Conservation (phyloP, 2,888 invertebrate species). For the Heliconius erato region DNA sequence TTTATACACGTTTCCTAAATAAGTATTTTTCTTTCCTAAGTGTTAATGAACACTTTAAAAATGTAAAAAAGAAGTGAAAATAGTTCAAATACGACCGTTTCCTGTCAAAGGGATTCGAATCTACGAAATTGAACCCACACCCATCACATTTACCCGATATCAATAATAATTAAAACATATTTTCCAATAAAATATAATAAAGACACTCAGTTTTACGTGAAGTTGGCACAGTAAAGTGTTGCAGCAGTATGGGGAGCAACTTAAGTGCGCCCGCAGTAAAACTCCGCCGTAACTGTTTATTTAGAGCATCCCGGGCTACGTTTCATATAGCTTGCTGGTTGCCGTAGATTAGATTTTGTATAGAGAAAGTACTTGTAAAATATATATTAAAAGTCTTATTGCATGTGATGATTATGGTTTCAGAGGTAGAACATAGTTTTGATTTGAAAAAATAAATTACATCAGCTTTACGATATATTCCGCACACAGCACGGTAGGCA, state of each 20-base stretch:
- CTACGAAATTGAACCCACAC: not conserved
- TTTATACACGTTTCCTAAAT: too few relatives aligned
- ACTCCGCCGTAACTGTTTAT: conserved; percentile 59
- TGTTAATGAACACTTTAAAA: too few relatives aligned
- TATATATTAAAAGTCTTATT: not conserved
- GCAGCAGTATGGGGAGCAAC: conserved; percentile 60
- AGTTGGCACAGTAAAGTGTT: conserved; percentile 54
- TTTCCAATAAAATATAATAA: conserved; percentile 28
- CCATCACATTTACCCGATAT: not conserved
- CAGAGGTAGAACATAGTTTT: not conserved
- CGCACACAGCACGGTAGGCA: too few relatives aligned
- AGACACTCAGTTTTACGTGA: conserved; percentile 34
- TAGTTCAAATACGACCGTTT: too few relatives aligned
- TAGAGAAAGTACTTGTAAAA: not conserved
- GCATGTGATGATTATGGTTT: not conserved
- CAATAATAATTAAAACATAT: not conserved
- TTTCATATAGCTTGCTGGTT: conserved; percentile 50
- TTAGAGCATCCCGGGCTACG: conserved; percentile 53
- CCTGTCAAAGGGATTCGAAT: too few relatives aligned
- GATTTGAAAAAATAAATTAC: too few relatives aligned
- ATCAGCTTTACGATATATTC: too few relatives aligned
- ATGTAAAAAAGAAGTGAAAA: too few relatives aligned
- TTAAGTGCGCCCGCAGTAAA: conserved; percentile 58
- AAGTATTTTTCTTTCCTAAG: too few relatives aligned
- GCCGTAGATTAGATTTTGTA: conserved; percentile 5